Evolutionary conservation across 23 tunicate genomes (phyloP), one percentile per base, ranked within the genome.

Genomic region (Halocynthia roretzi): DNA sequence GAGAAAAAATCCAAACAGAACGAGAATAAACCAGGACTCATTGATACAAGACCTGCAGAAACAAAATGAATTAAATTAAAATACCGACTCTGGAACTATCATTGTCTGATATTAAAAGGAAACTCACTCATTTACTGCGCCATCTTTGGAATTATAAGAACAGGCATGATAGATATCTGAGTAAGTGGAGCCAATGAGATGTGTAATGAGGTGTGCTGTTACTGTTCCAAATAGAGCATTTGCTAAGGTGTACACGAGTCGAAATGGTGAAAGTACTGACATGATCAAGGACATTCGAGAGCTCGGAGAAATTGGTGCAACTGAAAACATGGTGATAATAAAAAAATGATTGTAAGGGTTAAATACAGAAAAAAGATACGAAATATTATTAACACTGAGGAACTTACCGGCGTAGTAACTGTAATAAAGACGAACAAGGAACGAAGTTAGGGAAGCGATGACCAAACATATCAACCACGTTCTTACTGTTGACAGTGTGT

Each of bases 21-120:
- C 22, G 19, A 87, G 71, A 17, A 87, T 60, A 21, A 80, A 70
- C 75, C 84, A 87, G n/a, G 76, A 68, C 71, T 87, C 93, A 71
- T 87, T 87, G 9, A 87, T 65, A 61, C 86, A 65, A 15, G 31
- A 81, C 20, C 90, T 85, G 56, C 40, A 53, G 61, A 23, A 9
- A 10, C 22, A 75, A 49, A 71, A 71, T 11, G 15, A 71, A 48
- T 49, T 15, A 68, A n/a, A n/a, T 31, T 31, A 31, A 31, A 31
- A 0, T 31, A 31, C 44, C 4, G 44, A 31, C 44, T 31, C 44
- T 4, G 4, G 44, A 31, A 31, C 44, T 31, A 31, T 31, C 44
- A 31, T 31, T 31, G 44, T 31, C 44, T 31, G 44, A 31, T 31
- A 31, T 31, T 31, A 31, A 31, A 31, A 31, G 44, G 44, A 31